Evolutionary conservation across 2,797 vertebrate genomes (phyloP), one percentile per base, ranked within the genome.

Genomic region (Apogon hyalosoma): DNA sequence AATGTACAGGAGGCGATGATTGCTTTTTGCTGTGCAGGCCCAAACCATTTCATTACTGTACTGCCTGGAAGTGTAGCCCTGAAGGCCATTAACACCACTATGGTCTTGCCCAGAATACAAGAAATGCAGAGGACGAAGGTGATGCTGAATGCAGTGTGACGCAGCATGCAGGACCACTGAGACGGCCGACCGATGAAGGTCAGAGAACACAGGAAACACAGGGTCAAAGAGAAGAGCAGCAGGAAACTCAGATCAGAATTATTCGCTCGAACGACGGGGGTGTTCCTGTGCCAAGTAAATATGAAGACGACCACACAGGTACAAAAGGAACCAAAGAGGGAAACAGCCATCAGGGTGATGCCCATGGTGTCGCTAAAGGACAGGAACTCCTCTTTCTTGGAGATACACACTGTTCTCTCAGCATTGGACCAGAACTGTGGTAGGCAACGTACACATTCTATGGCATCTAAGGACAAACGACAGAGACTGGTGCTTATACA

Each of bases 191-290:
- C 90, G 0, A 92, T 90, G 80, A 93, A 93, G 31, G 89, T 91
- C 43, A 93, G 68, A 28, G 92, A 93, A 48, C 92, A 93, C 18
- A 93, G 75, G 67, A 94, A 93, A 24, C 21, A 24, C 21, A 24
- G 21, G 21, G 21, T 24, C 4, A 24, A 24, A 24, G 21, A 24
- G 21, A 94, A 87, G 50, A 94, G 92, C 69, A 94, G 69, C 56
- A 94, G 74, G 75, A 93, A 94, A 71, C 93, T 95, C 56, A 95
- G 77, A 68, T 92, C 90, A 0, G 93, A 93, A 81, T 95, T 95
- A 82, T 93, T 95, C 60, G 93, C 93, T 54, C 65, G 88, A 40
- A 95, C 93, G 1, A 95, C 87, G 0, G 94, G 92, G 0, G 92
- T 90, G 71, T 62, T 75, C 67, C 86, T 89, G 59, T 93, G 64